Evolutionary conservation across 2,113 vertebrate species (phyloP).

Genomic region (Lamprotornis superbus): DNA sequence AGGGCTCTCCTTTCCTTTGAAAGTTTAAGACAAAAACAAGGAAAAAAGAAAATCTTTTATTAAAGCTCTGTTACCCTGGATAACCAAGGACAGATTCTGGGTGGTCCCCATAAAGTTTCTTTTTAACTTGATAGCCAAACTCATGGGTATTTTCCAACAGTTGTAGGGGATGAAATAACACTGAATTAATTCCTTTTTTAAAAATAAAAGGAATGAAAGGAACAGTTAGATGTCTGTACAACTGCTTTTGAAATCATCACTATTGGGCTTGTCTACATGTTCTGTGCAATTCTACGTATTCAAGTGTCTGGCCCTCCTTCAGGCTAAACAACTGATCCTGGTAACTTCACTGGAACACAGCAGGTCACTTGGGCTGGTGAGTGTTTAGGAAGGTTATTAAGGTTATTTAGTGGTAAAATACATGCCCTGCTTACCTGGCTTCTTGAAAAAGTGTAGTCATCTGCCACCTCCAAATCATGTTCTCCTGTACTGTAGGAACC

Average conservation of each 20-base stretch:
- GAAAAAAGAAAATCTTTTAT: conserved; percentile 9
- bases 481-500: not conserved
- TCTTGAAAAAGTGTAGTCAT: not conserved
- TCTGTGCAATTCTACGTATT: not conserved
- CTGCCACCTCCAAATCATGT: not conserved
- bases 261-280: not conserved
- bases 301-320: not conserved
- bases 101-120: conserved; percentile 16
- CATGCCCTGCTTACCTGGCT: not conserved
- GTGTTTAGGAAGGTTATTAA: not conserved
- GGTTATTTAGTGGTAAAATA: not conserved
- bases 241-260: not conserved
- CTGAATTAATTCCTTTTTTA: not conserved
- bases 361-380: not conserved
- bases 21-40: not conserved
- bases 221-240: not conserved
- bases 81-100: conserved; percentile 20
- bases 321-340: not conserved
- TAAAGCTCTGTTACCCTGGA: not conserved
- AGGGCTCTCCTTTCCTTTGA: not conserved
- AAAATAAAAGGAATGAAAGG: not conserved
- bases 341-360: not conserved
- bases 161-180: conserved; percentile 16
- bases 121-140: conserved; percentile 34
- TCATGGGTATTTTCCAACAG: not conserved